Conservation (phyloP, 2,797 vertebrate genomes). For the Lates japonicus region DNA sequence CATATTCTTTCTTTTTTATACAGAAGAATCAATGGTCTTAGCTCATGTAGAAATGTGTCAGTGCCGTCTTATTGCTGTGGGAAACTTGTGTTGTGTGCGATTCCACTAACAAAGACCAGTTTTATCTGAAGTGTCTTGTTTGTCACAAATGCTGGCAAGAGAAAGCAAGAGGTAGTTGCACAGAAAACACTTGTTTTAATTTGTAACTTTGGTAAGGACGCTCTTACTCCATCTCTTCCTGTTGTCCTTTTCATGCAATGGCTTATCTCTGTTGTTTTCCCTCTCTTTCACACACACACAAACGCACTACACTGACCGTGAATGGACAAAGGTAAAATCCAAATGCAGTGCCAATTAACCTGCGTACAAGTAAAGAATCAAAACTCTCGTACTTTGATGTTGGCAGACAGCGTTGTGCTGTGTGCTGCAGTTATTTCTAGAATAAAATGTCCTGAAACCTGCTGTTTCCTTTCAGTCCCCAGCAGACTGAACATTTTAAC, state of each 20-base stretch:
- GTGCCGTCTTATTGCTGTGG: constrained; percentile 1
- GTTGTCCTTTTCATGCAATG: constrained; percentile 14
- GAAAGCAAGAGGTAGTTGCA: constrained; percentile 16
- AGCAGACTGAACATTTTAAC: constrained; percentile 34
- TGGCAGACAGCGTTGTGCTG: constrained; percentile 12
- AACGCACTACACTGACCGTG: background rate
- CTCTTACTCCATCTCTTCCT: constrained; percentile 1
- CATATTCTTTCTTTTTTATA: constrained; percentile 3
- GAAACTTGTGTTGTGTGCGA: constrained; percentile 22
- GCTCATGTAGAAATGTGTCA: background rate
- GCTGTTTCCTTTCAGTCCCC: constrained; percentile 32
- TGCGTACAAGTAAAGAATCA: constrained; percentile 24
- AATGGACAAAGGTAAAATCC: constrained; percentile 29
- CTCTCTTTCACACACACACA: constrained; percentile 3
- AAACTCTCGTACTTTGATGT: constrained; percentile 36
- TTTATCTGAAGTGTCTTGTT: constrained; percentile 42
- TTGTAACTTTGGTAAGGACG: constrained; percentile 24
- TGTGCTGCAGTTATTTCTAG: constrained; percentile 22
- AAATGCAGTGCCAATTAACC: constrained; percentile 43
- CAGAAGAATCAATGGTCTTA: constrained; percentile 1
- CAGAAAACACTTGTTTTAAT: constrained; percentile 37
- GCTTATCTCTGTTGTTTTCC: background rate
- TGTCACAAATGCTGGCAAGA: constrained; percentile 14
- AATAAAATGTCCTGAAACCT: constrained; percentile 41
- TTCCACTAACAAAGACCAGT: background rate